phyloP scores from a whole-genome alignment of 2,797 vertebrate genomes.

The Vespertilio murinus region DNA sequence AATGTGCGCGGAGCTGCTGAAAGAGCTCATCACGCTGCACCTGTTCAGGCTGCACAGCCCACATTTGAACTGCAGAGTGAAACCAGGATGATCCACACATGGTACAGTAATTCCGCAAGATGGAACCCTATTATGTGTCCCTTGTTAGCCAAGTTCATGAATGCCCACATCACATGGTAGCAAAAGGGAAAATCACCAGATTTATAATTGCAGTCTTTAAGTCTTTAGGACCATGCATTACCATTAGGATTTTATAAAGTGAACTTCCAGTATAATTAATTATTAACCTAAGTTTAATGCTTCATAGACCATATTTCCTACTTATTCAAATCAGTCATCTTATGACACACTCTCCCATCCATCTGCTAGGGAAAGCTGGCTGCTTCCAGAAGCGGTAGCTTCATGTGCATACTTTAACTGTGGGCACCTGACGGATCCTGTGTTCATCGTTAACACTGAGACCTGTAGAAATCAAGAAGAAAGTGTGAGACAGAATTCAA shows the following conservation, averaged over 20 bases:
- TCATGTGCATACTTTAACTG: neutral
- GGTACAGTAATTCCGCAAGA: neutral
- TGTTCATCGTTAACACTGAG: neutral
- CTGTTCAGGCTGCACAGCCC: slow-evolving; percentile 37
- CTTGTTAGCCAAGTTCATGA: neutral
- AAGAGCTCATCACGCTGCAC: slow-evolving; percentile 59
- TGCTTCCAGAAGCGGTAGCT: neutral
- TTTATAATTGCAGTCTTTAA: slow-evolving; percentile 17
- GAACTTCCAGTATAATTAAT: neutral
- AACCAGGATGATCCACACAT: neutral
- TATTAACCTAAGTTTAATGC: neutral
- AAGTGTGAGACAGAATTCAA: neutral
- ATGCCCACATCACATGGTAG: neutral
- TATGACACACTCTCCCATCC: neutral
- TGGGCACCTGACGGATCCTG: neutral
- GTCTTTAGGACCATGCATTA: neutral
- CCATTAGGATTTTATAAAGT: neutral
- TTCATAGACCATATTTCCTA: neutral
- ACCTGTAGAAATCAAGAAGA: neutral
- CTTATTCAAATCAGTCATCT: neutral
- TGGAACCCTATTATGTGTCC: neutral
- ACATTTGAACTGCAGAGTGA: neutral
- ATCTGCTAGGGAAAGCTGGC: neutral
- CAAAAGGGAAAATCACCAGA: neutral
- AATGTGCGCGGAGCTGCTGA: neutral